Evolutionary conservation across 2,797 vertebrate species (phyloP).

Genomic region (Pseudochromis fuscus): DNA sequence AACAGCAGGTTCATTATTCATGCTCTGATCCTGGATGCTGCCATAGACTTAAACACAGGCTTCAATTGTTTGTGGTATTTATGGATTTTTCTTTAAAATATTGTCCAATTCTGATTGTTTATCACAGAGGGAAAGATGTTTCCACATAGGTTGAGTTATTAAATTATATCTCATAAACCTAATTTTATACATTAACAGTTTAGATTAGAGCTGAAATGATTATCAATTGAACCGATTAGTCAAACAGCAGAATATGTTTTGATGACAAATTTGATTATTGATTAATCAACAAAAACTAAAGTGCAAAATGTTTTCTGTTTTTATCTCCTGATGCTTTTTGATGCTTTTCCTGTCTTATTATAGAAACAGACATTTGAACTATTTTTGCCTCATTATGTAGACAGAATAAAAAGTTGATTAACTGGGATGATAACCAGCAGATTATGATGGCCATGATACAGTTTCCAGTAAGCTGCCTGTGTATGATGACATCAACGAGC

Average conservation of each 20-base stretch:
- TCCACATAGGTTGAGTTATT: no score
- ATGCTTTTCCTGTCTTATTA: no score
- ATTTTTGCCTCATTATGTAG: no score
- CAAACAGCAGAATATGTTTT: no score
- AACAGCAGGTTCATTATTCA: conserved; percentile 28
- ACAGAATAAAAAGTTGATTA: no score
- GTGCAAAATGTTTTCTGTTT: background rate
- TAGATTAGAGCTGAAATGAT: background rate
- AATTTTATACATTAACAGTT: background rate
- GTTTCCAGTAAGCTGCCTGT: background rate
- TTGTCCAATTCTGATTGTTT: background rate
- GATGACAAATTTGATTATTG: background rate
- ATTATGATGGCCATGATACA: no score
- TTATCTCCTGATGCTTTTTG: background rate
- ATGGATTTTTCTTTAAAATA: background rate
- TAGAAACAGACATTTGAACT: no score
- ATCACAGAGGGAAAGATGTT: background rate
- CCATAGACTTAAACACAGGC: background rate
- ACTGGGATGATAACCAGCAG: no score
- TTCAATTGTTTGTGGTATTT: background rate
- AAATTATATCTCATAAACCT: no score
- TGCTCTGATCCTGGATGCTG: conserved; percentile 14
- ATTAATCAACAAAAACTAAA: background rate
- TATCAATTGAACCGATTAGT: background rate
- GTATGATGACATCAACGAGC: background rate